Conservation (phyloP, 2,888 invertebrate genomes). For the Dermolepida albohirtum region DNA sequence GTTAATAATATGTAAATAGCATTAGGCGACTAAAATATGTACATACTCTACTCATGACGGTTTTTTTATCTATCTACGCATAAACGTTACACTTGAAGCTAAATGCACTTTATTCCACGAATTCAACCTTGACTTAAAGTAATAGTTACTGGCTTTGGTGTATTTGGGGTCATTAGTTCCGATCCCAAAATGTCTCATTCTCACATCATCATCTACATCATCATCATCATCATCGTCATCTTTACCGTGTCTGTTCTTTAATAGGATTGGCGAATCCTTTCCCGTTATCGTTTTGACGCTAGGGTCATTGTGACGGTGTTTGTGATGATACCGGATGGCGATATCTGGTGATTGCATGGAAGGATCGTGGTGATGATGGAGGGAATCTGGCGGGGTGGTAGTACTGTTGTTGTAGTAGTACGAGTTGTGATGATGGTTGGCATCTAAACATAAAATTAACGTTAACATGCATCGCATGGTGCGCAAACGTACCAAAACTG, state of each 20-base stretch:
- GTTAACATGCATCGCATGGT: slow-evolving; percentile 46
- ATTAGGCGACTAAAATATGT: slow-evolving; percentile 15
- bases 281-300: slow-evolving; percentile 10
- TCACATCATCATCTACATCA: slow-evolving; percentile 8
- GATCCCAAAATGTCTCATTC: slow-evolving; percentile 10
- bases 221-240: too few species aligned
- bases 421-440: slow-evolving; percentile 14
- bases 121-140: slow-evolving; percentile 24
- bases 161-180: background rate
- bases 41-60: slow-evolving; percentile 8
- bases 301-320: slow-evolving; percentile 23
- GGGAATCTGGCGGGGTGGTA: slow-evolving; percentile 26
- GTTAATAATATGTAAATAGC: slow-evolving; percentile 17
- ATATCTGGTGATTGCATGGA: slow-evolving; percentile 24
- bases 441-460: slow-evolving; percentile 40
- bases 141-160: slow-evolving; percentile 7
- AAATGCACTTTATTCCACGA: slow-evolving; percentile 40
- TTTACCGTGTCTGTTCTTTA: slow-evolving; percentile 29
- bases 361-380: slow-evolving; percentile 19
- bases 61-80: slow-evolving; percentile 36
- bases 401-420: background rate
- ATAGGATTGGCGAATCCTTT: slow-evolving; percentile 13
- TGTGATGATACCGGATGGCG: slow-evolving; percentile 18
- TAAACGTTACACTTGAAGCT: slow-evolving; percentile 39
- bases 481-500: slow-evolving; percentile 54